Conservation (phyloP, 1,140 invertebrate species). For the Platyscapa corneri region DNA sequence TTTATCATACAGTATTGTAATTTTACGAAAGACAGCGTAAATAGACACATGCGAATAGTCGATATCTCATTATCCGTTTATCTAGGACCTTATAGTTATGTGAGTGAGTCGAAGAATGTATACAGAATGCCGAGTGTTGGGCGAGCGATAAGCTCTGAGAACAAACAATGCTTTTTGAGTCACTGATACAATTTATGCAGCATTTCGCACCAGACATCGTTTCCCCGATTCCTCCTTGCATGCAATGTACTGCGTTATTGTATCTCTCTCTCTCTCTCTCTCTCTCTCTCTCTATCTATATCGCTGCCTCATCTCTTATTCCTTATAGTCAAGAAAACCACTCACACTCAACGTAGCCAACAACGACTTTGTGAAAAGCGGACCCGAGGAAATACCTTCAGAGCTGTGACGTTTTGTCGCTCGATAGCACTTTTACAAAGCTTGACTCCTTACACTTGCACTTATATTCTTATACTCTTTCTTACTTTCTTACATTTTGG, state of each 20-base stretch:
- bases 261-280: neutral
- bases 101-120: neutral
- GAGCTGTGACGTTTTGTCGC: constrained; percentile 25
- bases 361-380: neutral
- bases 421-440: constrained; percentile 46
- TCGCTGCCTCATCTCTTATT: neutral
- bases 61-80: neutral
- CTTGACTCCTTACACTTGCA: neutral
- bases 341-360: neutral
- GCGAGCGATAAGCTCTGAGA: constrained; percentile 56
- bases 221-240: neutral
- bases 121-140: neutral
- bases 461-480: neutral
- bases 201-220: constrained; percentile 54
- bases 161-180: constrained; percentile 62
- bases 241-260: no score
- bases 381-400: neutral
- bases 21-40: neutral
- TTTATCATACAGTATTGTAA: neutral
- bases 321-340: neutral
- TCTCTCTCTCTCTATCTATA: neutral
- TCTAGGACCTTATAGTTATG: neutral
- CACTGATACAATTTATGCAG: constrained; percentile 50
- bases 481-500: neutral
- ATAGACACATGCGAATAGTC: neutral